phyloP scores from a whole-genome alignment of 1,140 invertebrate genomes.

The Drosophila biarmipes region DNA sequence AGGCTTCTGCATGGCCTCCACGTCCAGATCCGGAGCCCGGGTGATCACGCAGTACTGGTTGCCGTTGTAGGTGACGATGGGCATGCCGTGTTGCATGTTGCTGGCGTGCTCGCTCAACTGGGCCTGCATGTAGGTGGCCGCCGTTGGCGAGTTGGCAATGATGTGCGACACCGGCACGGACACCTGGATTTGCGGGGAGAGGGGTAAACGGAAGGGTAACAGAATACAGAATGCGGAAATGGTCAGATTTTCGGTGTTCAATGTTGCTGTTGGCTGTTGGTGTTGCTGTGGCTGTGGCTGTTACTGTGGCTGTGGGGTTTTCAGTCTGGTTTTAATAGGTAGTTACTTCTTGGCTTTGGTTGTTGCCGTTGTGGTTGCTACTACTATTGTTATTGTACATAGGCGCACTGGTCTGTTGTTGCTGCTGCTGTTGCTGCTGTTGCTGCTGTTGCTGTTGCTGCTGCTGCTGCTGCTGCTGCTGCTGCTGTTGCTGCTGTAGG shows the following conservation, averaged over 20 bases:
- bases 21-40: slow-evolving; percentile 63
- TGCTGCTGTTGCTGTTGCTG: slow-evolving; percentile 44
- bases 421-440: slow-evolving; percentile 52
- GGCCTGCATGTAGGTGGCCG: slow-evolving; percentile 81
- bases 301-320: slow-evolving; percentile 32
- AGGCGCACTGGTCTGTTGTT: slow-evolving; percentile 61
- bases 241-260: slow-evolving; percentile 38
- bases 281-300: slow-evolving; percentile 41
- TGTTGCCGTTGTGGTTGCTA: slow-evolving; percentile 53
- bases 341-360: slow-evolving; percentile 79
- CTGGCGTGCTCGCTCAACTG: slow-evolving; percentile 84
- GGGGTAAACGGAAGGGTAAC: slow-evolving; percentile 55
- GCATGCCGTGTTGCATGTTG: slow-evolving; percentile 80
- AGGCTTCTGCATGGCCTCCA: slow-evolving; percentile 68
- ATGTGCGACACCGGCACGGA: slow-evolving; percentile 80
- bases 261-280: slow-evolving; percentile 62
- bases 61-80: slow-evolving; percentile 81
- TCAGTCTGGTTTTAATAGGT: slow-evolving; percentile 67
- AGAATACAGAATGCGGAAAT: slow-evolving; percentile 55
- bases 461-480: slow-evolving; percentile 58
- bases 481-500: slow-evolving; percentile 60
- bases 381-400: slow-evolving; percentile 70
- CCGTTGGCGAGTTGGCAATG: slow-evolving; percentile 82
- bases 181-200: slow-evolving; percentile 60
- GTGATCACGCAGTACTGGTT: slow-evolving; percentile 83